Percentiles rank a stretch among this genome's conserved stretches.
Evolutionary conservation across 2,888 invertebrate genomes (phyloP).

Genomic region (Tuta absoluta): DNA sequence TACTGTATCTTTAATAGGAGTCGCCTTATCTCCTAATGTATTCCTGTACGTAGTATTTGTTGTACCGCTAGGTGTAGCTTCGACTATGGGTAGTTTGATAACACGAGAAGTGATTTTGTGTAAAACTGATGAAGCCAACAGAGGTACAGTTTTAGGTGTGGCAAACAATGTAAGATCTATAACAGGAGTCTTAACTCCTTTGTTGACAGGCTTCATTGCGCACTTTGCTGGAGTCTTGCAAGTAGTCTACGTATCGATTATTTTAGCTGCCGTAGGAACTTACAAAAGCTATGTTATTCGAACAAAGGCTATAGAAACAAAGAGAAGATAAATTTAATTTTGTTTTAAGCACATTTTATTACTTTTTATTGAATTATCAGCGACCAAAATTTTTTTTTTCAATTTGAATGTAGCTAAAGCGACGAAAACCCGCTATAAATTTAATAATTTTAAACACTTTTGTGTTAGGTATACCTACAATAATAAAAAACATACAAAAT

Average conservation of each 20-base stretch:
- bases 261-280: slow-evolving; percentile 55
- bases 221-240: slow-evolving; percentile 69
- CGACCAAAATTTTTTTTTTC: no score
- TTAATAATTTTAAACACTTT: no score
- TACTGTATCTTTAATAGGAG: slow-evolving; percentile 61
- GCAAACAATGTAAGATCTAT: slow-evolving; percentile 79
- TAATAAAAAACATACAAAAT: no score
- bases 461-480: no score
- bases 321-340: slow-evolving; percentile 39
- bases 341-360: background rate
- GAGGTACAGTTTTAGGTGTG: slow-evolving; percentile 79
- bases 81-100: slow-evolving; percentile 70
- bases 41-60: slow-evolving; percentile 61
- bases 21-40: slow-evolving; percentile 62
- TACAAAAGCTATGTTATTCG: slow-evolving; percentile 51
- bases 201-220: slow-evolving; percentile 74
- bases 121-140: slow-evolving; percentile 69
- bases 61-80: slow-evolving; percentile 71
- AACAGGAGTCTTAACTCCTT: slow-evolving; percentile 78
- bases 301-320: slow-evolving; percentile 36
- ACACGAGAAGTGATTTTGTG: slow-evolving; percentile 73
- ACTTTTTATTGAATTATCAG: background rate
- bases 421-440: no score
- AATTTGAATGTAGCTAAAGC: no score
- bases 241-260: slow-evolving; percentile 53